Evolutionary conservation across 2,797 vertebrate genomes (phyloP), one percentile per base, ranked within the genome.

Genomic region (Rousettus madagascariensis): DNA sequence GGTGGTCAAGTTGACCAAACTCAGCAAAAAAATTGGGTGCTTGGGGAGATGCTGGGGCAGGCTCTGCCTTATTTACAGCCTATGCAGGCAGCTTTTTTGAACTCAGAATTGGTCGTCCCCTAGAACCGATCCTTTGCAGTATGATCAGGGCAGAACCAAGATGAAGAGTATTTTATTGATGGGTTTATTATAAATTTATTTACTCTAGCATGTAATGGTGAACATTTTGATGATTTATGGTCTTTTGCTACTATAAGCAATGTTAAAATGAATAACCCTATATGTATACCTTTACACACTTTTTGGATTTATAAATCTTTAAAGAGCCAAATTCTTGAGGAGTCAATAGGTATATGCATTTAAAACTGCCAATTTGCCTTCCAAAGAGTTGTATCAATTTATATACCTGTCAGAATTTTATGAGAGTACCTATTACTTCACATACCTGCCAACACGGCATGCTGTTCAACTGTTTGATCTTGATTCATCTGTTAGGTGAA

Each of bases 391-490:
- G 66, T 78, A 79, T 43, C 55, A 10, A 78, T 92, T 82, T 92
- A 86, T 83, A 82, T 49, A 93, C 93, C 77, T 93, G 93, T 87
- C 69, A 96, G 96, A 82, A 71, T 83, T 93, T 92, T 85, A 87
- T 55, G 66, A 78, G 84, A 49, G 16, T 75, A 65, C n/a, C 83
- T 93, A 7, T 92, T 74, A 77, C 71, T 90, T 75, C 71, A 71
- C 79, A 84, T 11, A 30, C n/a, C 41, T 6, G 65, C 89, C 86
- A 78, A 79, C 16, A 17, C 30, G 49, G 59, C 5, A 5, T 2
- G n/a, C 46, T 38, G 0, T n/a, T 90, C 71, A 69, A 33, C 83
- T 68, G 51, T 74, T 65, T 65, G 77, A 41, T 66, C 71, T 94
- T 90, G 68, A 65, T 51, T 84, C 71, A 74, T 79, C 79, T 53